Evolutionary conservation across 2,113 vertebrate genomes (phyloP).

Genomic region (Elgaria multicarinata): DNA sequence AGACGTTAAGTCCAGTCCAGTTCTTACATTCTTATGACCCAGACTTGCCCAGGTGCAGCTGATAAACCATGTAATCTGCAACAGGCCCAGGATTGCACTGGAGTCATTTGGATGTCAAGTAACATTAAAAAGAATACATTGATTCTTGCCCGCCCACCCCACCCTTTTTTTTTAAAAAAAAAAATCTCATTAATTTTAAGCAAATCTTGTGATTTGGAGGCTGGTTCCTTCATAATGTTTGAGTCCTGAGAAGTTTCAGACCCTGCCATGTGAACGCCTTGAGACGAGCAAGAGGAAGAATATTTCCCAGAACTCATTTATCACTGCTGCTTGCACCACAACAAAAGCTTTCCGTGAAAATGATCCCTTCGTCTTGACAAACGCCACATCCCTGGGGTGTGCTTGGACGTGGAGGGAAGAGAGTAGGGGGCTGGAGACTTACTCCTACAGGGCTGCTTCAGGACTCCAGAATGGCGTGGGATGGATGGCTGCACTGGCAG

Average conservation of each 20-base stretch:
- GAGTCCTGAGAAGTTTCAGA: not conserved
- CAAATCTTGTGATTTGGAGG: constrained; percentile 11
- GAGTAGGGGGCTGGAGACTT: not conserved
- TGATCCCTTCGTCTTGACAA: constrained; percentile 4
- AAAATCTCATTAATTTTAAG: not conserved
- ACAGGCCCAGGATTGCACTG: not conserved
- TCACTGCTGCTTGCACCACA: not conserved
- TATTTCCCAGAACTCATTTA: not conserved
- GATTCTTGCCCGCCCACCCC: not conserved
- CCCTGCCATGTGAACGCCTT: not conserved
- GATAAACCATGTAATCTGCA: not conserved
- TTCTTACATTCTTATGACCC: not conserved
- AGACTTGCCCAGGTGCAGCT: not conserved
- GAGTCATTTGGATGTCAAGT: not conserved
- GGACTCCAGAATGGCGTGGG: not conserved
- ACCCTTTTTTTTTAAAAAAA: too few species aligned
- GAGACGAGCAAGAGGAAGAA: not conserved
- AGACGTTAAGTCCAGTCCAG: not conserved
- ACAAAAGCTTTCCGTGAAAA: constrained; percentile 17
- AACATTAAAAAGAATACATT: not conserved
- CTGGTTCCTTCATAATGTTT: not conserved
- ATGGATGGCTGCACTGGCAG: not conserved
- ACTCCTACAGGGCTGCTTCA: not conserved
- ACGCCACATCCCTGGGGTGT: not conserved
- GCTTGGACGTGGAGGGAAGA: constrained; percentile 16